Conservation (phyloP, 2,797 vertebrate genomes). For the Ctenopoma multispine region DNA sequence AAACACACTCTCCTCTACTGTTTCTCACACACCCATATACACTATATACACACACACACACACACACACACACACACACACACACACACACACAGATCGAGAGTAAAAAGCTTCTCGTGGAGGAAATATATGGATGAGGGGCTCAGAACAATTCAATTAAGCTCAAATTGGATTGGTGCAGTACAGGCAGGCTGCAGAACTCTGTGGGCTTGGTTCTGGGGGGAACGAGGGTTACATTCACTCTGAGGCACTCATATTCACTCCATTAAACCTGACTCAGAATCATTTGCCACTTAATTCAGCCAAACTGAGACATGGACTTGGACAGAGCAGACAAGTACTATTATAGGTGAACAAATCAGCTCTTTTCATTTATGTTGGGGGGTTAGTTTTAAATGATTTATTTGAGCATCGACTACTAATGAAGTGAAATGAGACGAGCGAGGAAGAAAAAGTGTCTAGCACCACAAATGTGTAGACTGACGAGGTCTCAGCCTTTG, state of each 20-base stretch:
- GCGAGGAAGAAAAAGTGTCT: neutral
- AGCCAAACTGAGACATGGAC: conserved; percentile 57
- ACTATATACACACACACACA: conserved; percentile 37
- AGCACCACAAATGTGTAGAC: neutral
- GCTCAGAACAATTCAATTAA: conserved; percentile 77
- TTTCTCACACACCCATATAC: neutral
- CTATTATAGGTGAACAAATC: conserved; percentile 67
- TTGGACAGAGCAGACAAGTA: conserved; percentile 53
- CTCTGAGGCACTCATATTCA: conserved; percentile 58
- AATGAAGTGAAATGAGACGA: conserved; percentile 34
- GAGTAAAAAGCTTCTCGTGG: conserved; percentile 55
- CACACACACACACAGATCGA: conserved; percentile 37
- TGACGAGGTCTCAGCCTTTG: neutral
- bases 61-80: conserved; percentile 32
- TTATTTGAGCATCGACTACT: conserved; percentile 20
- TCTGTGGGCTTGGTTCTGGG: conserved; percentile 53
- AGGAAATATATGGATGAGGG: conserved; percentile 71
- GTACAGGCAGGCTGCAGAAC: conserved; percentile 57
- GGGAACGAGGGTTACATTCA: conserved; percentile 49
- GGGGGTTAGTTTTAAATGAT: conserved; percentile 33
- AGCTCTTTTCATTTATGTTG: conserved; percentile 47
- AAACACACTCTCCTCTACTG: neutral
- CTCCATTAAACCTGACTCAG: conserved; percentile 76
- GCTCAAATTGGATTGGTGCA: conserved; percentile 76
- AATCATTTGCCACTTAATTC: conserved; percentile 75